phyloP scores from a whole-genome alignment of 2,797 vertebrate genomes.

The Lutjanus campechanus region DNA sequence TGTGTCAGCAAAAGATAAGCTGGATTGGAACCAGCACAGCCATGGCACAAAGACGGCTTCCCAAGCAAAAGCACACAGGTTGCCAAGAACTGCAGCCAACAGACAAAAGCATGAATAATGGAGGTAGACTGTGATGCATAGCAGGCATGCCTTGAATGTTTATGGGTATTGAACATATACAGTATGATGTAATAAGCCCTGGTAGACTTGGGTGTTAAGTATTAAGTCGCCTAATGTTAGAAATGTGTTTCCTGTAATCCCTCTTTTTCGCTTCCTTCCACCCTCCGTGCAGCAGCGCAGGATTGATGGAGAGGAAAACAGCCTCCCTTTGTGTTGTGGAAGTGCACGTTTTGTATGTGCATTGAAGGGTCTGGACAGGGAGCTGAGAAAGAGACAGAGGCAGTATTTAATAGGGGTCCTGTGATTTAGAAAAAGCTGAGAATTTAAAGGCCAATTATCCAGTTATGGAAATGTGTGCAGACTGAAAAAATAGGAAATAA shows the following conservation, averaged over 20 bases:
- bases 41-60: conserved; percentile 50
- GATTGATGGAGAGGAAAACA: conserved; percentile 60
- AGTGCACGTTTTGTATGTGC: conserved; percentile 42
- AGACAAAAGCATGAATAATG: conserved; percentile 64
- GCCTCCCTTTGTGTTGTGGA: conserved; percentile 65
- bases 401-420: conserved; percentile 34
- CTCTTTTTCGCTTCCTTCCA: conserved; percentile 31
- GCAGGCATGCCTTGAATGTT: conserved; percentile 36
- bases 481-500: conserved; percentile 15
- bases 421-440: neutral
- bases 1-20: conserved; percentile 68
- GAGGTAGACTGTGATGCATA: conserved; percentile 53
- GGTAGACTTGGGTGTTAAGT: conserved; percentile 49
- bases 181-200: conserved; percentile 40
- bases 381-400: conserved; percentile 35
- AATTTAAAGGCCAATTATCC: conserved; percentile 37
- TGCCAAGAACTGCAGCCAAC: conserved; percentile 62
- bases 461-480: conserved; percentile 16
- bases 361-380: conserved; percentile 27
- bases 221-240: conserved; percentile 33
- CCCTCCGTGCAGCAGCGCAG: conserved; percentile 42
- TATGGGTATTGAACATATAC: conserved; percentile 23
- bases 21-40: conserved; percentile 50
- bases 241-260: conserved; percentile 64
- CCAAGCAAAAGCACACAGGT: conserved; percentile 38